A percentile compares a stretch with the other conserved stretches of the same genome.
Conservation (phyloP, 2,113 vertebrate species). For the Naja naja region DNA sequence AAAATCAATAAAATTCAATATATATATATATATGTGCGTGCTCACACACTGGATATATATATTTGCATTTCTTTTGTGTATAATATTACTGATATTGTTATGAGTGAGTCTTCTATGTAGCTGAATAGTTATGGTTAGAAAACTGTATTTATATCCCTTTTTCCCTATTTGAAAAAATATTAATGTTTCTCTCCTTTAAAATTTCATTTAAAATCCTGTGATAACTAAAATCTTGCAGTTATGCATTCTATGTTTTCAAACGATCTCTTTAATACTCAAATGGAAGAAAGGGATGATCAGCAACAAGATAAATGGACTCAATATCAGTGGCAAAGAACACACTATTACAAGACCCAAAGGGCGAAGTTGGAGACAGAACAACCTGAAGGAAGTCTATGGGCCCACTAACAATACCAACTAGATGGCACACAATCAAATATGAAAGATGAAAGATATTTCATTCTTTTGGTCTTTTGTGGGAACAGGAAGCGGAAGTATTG, state of each 20-base stretch:
- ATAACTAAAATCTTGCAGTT: neutral
- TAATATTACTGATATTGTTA: neutral
- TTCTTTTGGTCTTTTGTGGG: neutral
- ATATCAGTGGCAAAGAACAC: neutral
- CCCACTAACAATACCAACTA: neutral
- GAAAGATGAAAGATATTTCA: constrained; percentile 33
- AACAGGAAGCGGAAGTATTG: neutral
- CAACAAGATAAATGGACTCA: neutral
- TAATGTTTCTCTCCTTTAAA: neutral
- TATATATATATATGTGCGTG: neutral
- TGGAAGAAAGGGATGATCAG: neutral
- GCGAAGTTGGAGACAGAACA: neutral
- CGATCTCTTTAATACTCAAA: neutral
- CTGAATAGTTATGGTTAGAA: neutral
- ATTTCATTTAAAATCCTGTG: constrained; percentile 1
- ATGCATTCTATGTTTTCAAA: constrained; percentile 15
- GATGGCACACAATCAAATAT: neutral
- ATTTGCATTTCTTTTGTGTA: neutral
- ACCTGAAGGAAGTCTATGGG: neutral
- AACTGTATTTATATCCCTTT: neutral
- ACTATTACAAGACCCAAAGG: neutral
- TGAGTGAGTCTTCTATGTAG: neutral
- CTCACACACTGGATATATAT: neutral
- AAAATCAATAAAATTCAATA: neutral
- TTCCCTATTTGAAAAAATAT: neutral